Evolutionary conservation across 2,113 vertebrate species (phyloP).

Genomic region (Danionella cerebrum): DNA sequence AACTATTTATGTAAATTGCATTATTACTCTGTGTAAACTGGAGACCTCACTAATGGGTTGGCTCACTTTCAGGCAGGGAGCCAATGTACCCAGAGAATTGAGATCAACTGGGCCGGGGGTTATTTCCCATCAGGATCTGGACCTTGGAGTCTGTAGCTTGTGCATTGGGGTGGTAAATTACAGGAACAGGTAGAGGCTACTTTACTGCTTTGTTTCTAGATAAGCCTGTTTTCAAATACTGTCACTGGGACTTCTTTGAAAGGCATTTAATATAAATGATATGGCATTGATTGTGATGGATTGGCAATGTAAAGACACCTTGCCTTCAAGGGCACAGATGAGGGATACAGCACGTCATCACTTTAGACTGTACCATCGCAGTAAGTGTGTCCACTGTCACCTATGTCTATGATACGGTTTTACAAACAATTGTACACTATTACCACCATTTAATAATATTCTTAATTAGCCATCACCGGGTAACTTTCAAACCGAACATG

Average conservation of each 20-base stretch:
- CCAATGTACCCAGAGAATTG: conserved; percentile 48
- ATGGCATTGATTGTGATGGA: conserved; percentile 70
- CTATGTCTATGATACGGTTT: conserved; percentile 49
- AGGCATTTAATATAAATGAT: conserved; percentile 69
- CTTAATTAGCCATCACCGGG: no score
- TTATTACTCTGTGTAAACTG: conserved; percentile 61
- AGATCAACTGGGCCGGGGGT: conserved; percentile 54
- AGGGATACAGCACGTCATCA: conserved; percentile 68
- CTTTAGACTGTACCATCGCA: conserved; percentile 59
- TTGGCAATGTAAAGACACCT: conserved; percentile 64
- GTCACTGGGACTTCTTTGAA: conserved; percentile 46
- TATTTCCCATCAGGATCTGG: conserved; percentile 52
- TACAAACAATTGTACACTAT: no score
- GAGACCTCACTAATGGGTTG: conserved; percentile 57
- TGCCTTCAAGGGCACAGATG: conserved; percentile 69
- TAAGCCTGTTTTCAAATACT: conserved; percentile 44
- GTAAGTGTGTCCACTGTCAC: conserved; percentile 60
- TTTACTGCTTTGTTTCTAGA: conserved; percentile 60
- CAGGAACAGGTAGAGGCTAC: conserved; percentile 48
- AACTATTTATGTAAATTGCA: conserved; percentile 66
- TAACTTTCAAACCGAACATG: no score
- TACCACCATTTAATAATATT: no score
- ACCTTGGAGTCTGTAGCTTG: conserved; percentile 44
- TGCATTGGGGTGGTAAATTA: conserved; percentile 56
- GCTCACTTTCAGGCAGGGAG: conserved; percentile 54